Conservation (phyloP, 2,888 invertebrate genomes). For the Pollenia labialis region DNA sequence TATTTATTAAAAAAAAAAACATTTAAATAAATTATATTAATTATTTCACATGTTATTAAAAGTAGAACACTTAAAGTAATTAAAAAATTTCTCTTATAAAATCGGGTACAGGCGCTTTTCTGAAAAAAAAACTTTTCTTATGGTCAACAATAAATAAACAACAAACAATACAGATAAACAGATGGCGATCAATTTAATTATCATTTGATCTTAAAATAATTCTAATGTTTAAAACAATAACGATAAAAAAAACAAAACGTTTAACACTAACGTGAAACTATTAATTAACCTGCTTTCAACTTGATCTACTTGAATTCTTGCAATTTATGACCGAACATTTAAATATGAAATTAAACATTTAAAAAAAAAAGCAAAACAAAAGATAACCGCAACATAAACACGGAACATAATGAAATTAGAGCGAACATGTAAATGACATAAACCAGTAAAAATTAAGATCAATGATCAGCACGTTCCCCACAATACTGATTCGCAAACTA, state of each 20-base stretch:
- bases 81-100: too few species aligned
- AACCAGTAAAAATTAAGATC: slow-evolving; percentile 56
- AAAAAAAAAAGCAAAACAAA: slow-evolving; percentile 41
- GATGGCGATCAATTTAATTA: slow-evolving; percentile 32
- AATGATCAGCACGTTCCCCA: slow-evolving; percentile 60
- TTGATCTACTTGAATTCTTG: slow-evolving; percentile 65
- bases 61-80: background rate
- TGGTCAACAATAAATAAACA: background rate
- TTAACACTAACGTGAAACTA: slow-evolving; percentile 55
- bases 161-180: background rate
- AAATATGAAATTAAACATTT: slow-evolving; percentile 68
- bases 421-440: slow-evolving; percentile 56
- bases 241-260: slow-evolving; percentile 24
- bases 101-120: background rate
- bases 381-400: slow-evolving; percentile 15
- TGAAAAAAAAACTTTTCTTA: background rate
- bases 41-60: background rate
- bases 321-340: slow-evolving; percentile 52
- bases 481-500: slow-evolving; percentile 37
- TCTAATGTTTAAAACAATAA: slow-evolving; percentile 32
- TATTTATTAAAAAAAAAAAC: background rate
- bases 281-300: slow-evolving; percentile 70
- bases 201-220: slow-evolving; percentile 25
- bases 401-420: slow-evolving; percentile 27
- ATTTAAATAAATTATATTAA: background rate